Evolutionary conservation across 2,797 vertebrate genomes (phyloP), one percentile per base, ranked within the genome.

Genomic region (Passerculus sandwichensis): DNA sequence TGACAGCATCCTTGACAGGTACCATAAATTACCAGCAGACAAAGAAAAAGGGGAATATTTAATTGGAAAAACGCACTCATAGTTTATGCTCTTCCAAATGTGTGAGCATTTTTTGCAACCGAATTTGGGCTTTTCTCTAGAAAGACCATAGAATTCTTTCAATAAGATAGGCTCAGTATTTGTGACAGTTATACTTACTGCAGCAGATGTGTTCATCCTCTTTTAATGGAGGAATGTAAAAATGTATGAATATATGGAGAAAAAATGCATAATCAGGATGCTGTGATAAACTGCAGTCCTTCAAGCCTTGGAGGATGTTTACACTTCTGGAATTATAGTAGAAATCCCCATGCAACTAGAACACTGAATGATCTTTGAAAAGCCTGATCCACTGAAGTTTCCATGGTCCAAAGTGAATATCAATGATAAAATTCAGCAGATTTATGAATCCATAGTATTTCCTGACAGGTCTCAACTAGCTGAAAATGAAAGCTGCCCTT

Each of bases 141-240:
- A 60, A 85, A 84, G 48, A 74, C 27, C 61, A 80, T 26, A 84
- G 26, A 78, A 89, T 70, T 83, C 51, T 84, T 88, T 79, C 79
- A 86, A 47, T 76, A 76, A 91, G 48, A 48, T 25, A 36, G 38
- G 40, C 60, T 93, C 30, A 78, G 51, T 51, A 40, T 83, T 75
- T 83, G 36, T 92, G 81, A 85, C 81, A 88, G 75, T 60, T 89
- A 65, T 34, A 32, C 6, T 67, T 67, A 66, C 54, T 82, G 83
- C 71, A 90, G 69, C 85, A 88, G 90, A 93, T 91, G 74, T 42
- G 40, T 29, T 87, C 89, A 80, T 69, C 30, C n/a, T 81, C 59
- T 70, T 92, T 66, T 30, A 91, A 64, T 25, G 40, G 4, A 78
- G 48, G 20, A 91, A 93, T 89, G 62, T 34, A 85, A 85, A 95